Base-by-base conservation (phyloP, 2,797 vertebrate species). In the Ptychadena robeensis region DNA sequence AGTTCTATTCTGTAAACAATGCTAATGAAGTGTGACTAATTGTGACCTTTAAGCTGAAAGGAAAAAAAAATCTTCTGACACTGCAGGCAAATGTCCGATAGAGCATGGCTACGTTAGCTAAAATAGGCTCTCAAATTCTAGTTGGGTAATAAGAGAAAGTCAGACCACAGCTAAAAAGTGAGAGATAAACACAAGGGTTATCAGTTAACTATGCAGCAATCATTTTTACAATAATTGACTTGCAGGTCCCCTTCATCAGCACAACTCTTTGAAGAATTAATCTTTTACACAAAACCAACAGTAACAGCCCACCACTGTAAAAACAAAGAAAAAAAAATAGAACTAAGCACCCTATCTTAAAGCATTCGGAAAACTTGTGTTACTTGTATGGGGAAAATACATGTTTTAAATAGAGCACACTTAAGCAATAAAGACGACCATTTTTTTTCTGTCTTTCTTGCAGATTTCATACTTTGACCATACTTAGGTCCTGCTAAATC, bases 21-120 rank as follows among this genome's bases (percentile, higher is more conserved):
- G 69, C 85, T 92, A 93, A 91, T 91, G 88, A 91, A 90, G 82
- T 87, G 79, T 88, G 86, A 90, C 90, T 91, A 89, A 92, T 61
- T 74, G 85, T 3, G 75, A 78, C 89, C 86, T 91, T 67, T 76
- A 35, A 35, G 66, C 87, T 87, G 75, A 86, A 59, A 86, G 85
- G 37, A 35, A 83, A 90, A 77, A 76, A 89, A 82, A 15, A 35
- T 91, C 91, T 90, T 86, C 90, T 90, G 87, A 83, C 82, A 87
- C 81, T 86, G 87, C 81, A 79, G 90, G 88, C 88, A 86, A 89
- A 85, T 25, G 59, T 61, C 27, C 28, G 9, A 25, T 25, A 28
- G 59, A 61, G 44, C 8, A 61, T 28, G n/a, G 11, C 25, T 61
- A 28, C 7, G 3, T 28, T 61, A 61, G 10, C 59, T 61, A 1